Base-by-base conservation (phyloP, 2,113 vertebrate species). In the Silurus meridionalis region DNA sequence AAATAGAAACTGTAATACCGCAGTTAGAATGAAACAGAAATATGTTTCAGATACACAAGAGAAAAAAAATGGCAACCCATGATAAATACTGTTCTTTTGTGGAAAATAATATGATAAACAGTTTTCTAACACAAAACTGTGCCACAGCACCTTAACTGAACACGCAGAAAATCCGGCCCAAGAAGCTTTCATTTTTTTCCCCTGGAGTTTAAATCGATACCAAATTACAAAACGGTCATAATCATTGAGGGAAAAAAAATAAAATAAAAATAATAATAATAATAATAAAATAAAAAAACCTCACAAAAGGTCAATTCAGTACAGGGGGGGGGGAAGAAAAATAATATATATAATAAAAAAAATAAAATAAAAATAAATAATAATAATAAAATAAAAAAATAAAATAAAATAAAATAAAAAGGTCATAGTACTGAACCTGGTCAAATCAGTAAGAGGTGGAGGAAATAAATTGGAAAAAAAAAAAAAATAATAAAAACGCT, bases 1-100 rank as follows among this genome's bases (percentile, higher is more conserved):
- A 0, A n/a, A 53, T 71, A 89, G 8, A 85, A 88, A 53, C 86
- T 58, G 92, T 88, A 87, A 85, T 74, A 75, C 80, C 8, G 13
- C 60, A 23, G 69, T 86, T 28, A 79, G 48, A 87, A 91, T 52
- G 69, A 46, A 90, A 91, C 84, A 57, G 82, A 92, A 93, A 90
- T 8, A 69, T 48, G 64, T 82, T 86, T 78, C 89, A 79, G 50
- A 80, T 86, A 87, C 85, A 84, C 85, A 90, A 90, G 87, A 86
- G 89, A 87, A 85, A 83, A 87, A 60, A 85, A 84, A 82, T 61
- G 48, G 72, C 57, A 23, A 66, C 25, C n/a, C 1, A 69, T 82
- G 58, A 77, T 60, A 21, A 85, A 90, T 53, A 84, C 84, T 74
- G 52, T 60, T n/a, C 10, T 52, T 37, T 80, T 6, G 71, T 69